Evolutionary conservation across 2,888 invertebrate genomes (phyloP).

Genomic region (Junonia oenone): DNA sequence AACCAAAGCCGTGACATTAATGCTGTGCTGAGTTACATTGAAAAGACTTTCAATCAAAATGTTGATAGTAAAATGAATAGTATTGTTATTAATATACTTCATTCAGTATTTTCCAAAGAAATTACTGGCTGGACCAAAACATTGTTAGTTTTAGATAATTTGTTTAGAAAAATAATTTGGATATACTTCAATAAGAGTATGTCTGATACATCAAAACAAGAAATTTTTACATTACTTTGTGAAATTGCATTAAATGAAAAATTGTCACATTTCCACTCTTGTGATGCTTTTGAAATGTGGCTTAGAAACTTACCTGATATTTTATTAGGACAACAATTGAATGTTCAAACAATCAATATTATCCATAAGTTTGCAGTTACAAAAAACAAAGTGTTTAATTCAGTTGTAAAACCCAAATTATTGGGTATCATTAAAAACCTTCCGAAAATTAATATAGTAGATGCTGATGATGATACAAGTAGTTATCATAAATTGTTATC

Average conservation of each 20-base stretch:
- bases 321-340: constrained; percentile 69
- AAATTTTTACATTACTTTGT: constrained; percentile 63
- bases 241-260: constrained; percentile 65
- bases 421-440: constrained; percentile 66
- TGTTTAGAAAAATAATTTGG: constrained; percentile 60
- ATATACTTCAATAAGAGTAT: constrained; percentile 53
- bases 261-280: constrained; percentile 54
- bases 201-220: constrained; percentile 48
- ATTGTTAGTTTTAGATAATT: constrained; percentile 45
- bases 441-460: constrained; percentile 54
- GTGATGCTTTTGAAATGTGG: constrained; percentile 69
- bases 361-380: constrained; percentile 80
- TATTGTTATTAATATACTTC: constrained; percentile 49
- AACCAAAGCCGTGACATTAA: constrained; percentile 52
- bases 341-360: constrained; percentile 73
- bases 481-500: constrained; percentile 75
- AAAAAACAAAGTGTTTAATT: constrained; percentile 71
- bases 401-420: constrained; percentile 61
- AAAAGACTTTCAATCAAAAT: constrained; percentile 60
- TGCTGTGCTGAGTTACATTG: constrained; percentile 70
- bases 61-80: constrained; percentile 44
- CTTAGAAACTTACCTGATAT: constrained; percentile 77
- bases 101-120: constrained; percentile 55
- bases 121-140: constrained; percentile 59
- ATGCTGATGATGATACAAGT: constrained; percentile 54